Base-by-base conservation (phyloP, 2,888 invertebrate species). In the Drosophila anomelani region DNA sequence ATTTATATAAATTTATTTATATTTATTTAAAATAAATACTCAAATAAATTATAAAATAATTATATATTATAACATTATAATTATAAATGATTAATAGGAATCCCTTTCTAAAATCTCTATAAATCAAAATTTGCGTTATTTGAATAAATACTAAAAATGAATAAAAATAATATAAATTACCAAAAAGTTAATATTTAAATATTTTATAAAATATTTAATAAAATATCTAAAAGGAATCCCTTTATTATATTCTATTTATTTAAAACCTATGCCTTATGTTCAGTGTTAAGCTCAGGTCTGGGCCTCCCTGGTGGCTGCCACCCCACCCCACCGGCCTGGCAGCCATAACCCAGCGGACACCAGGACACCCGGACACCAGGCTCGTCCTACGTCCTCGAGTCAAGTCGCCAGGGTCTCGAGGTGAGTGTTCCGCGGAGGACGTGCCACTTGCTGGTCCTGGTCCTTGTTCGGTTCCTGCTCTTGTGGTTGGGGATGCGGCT, bases 381-480 rank as follows among this genome's bases (percentile, higher is more conserved):
- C 38, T 20, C 34, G 20, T 34, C 20, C 49, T 20, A 4, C 13
- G 55, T 6, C n/a, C 15, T 34, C 36, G 23, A 56, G 57, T 47
- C 69, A 56, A 43, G 36, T 51, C 49, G 54, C 64, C 57, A 56
- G 58, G 64, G 69, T 26, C 44, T 69, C 72, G 63, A 69, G 62
- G 70, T 66, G 64, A 70, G 58, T 64, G 55, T 34, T 61, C 20
- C 61, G 54, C 53, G 67, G 75, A 67, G 81, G 64, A 85, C 79
- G 79, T 81, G 86, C 73, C 85, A 87, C 87, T 84, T 84, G 84
- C 81, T 81, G 23, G 23, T 23, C 23, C 51, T 51, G 34, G 34
- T 34, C 32, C 47, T 17, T 29, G 1, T 47, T 15, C 47, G n/a
- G 29, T 0, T 20, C 8, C 49, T 49, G 17, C 13, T 17, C 17